Evolutionary conservation across 2,113 vertebrate species (phyloP).

Genomic region (Sitta europaea): DNA sequence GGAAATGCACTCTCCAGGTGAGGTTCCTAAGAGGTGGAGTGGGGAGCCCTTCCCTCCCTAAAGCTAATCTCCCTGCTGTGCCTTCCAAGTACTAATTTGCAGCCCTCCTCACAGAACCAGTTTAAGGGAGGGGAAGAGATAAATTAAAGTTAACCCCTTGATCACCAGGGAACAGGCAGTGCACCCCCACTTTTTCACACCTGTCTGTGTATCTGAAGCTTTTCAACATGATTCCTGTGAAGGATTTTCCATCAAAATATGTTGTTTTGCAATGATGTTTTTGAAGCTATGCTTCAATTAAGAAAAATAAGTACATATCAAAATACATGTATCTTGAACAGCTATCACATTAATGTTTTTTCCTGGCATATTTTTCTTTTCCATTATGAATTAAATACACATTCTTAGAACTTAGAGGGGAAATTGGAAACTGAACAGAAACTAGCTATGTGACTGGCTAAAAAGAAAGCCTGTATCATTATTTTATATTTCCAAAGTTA

Average conservation of each 20-base stretch:
- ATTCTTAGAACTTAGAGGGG: neutral
- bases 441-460: neutral
- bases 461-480: neutral
- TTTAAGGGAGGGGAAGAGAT: constrained; percentile 16
- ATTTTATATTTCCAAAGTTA: neutral
- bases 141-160: constrained; percentile 25
- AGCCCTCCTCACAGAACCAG: constrained; percentile 22
- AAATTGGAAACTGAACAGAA: neutral
- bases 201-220: neutral
- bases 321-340: neutral
- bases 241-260: neutral
- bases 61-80: constrained; percentile 15
- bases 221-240: neutral
- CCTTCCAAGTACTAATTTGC: constrained; percentile 30
- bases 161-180: neutral
- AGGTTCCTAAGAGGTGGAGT: neutral
- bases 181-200: neutral
- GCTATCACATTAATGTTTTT: neutral
- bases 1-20: constrained; percentile 2
- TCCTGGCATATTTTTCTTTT: neutral
- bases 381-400: neutral
- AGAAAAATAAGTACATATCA: neutral
- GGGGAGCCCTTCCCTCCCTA: neutral
- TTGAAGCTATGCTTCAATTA: neutral
- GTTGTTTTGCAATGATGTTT: neutral